These are phyloP conservation scores for Eupithecia dodoneata DNA, from an alignment of 2,888 invertebrate species.

Conservation along the genomic window DNA sequence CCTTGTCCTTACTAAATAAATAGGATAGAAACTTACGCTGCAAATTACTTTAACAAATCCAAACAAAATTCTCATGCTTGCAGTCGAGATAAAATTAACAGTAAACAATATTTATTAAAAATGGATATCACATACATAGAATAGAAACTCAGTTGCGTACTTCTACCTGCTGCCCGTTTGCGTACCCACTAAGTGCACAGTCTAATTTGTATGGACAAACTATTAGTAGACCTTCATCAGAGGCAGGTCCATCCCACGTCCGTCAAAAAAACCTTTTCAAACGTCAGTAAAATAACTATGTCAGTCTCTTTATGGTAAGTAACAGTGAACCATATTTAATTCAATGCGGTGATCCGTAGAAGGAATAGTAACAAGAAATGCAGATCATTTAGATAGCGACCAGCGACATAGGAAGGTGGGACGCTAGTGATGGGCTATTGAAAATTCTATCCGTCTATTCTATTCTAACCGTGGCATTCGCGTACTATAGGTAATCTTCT, in stretches of 20 bases:
- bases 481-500: too few relatives aligned
- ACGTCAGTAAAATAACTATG: conserved; percentile 29
- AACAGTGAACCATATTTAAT: conserved; percentile 34
- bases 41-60: too few relatives aligned
- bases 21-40: too few relatives aligned
- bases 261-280: conserved; percentile 24
- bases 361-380: conserved; percentile 45
- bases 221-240: not conserved
- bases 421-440: conserved; percentile 17
- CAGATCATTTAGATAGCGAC: conserved; percentile 45
- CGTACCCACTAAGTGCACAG: not conserved
- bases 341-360: conserved; percentile 28
- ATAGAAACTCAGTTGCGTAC: too few relatives aligned
- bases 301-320: conserved; percentile 33
- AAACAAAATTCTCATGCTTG: too few relatives aligned
- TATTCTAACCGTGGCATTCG: not conserved
- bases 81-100: too few relatives aligned
- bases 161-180: not conserved
- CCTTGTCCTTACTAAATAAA: not conserved
- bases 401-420: conserved; percentile 41
- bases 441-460: not conserved
- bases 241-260: conserved; percentile 13
- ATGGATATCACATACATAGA: too few relatives aligned
- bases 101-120: too few relatives aligned
- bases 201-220: not conserved